Percentiles rank a stretch among this genome's conserved stretches.
Evolutionary conservation across 2,113 vertebrate genomes (phyloP).

Genomic region (Patagioenas fasciata): DNA sequence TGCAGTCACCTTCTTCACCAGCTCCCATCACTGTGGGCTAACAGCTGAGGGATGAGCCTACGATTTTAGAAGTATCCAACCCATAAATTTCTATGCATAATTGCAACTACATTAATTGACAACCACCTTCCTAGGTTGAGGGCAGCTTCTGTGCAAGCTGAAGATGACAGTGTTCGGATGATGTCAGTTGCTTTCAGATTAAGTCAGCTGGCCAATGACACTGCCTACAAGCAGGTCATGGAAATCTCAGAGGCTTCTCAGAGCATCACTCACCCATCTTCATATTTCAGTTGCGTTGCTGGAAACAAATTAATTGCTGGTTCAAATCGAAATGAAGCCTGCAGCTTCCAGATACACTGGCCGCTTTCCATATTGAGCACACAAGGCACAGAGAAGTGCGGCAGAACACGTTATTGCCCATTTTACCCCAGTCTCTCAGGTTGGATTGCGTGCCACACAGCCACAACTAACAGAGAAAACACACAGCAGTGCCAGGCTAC

Average conservation of each 20-base stretch:
- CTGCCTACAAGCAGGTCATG: rapidly evolving
- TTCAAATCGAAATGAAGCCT: neutral
- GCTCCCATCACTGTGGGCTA: neutral
- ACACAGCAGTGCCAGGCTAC: rapidly evolving
- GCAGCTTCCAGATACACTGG: neutral
- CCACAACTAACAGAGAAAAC: rapidly evolving
- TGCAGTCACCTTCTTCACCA: neutral
- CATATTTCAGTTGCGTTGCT: neutral
- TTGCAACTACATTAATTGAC: neutral
- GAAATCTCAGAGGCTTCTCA: neutral
- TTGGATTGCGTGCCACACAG: rapidly evolving
- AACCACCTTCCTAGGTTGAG: neutral
- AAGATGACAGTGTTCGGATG: neutral
- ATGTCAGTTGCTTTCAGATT: neutral
- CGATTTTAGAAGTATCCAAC: neutral
- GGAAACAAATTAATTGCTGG: neutral
- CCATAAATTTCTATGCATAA: neutral
- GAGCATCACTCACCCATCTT: neutral
- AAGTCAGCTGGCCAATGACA: neutral
- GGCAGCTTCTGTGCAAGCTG: neutral
- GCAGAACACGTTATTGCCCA: neutral
- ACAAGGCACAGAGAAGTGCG: neutral
- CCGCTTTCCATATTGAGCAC: neutral
- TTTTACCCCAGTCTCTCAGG: neutral
- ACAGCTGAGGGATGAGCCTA: neutral